Conservation (phyloP, 2,888 invertebrate species). For the Ashinkailepas kermadecensis region DNA sequence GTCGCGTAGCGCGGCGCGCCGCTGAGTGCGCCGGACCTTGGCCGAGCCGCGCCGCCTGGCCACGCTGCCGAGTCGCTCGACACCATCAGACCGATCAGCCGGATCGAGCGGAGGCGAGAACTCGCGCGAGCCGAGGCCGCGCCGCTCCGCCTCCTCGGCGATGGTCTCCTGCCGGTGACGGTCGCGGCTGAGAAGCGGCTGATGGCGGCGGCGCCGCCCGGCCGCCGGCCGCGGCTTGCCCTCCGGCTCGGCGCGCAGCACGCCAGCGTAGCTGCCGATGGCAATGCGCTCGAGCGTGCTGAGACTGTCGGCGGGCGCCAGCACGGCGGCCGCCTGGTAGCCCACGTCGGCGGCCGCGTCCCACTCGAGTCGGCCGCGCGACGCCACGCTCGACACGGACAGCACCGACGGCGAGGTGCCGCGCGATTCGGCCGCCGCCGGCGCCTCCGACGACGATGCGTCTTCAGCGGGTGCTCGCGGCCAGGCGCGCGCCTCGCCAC, state of each 20-base stretch:
- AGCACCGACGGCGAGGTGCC: slow-evolving; percentile 44
- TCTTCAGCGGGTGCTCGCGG: slow-evolving; percentile 33
- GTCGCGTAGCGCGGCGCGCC: slow-evolving; percentile 49
- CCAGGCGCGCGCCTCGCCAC: slow-evolving; percentile 26
- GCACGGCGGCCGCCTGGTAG: slow-evolving; percentile 52
- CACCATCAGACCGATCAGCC: not conserved
- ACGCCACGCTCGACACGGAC: slow-evolving; percentile 65
- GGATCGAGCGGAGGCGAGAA: not conserved
- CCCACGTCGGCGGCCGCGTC: slow-evolving; percentile 82
- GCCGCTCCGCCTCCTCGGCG: not conserved
- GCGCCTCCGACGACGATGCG: slow-evolving; percentile 28
- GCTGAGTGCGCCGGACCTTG: not conserved
- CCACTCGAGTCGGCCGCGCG: slow-evolving; percentile 72
- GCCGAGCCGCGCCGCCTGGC: not conserved
- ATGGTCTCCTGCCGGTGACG: not conserved
- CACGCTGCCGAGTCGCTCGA: not conserved
- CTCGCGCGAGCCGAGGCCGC: not conserved
- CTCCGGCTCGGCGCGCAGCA: slow-evolving; percentile 45
- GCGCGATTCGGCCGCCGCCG: slow-evolving; percentile 22
- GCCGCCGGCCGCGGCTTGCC: slow-evolving; percentile 37
- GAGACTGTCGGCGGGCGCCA: slow-evolving; percentile 71
- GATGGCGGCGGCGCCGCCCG: not conserved
- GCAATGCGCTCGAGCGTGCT: slow-evolving; percentile 58
- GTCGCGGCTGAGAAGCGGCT: not conserved
- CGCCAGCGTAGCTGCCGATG: slow-evolving; percentile 45